These are phyloP conservation scores for Ochotona curzoniae DNA, from an alignment of 2,113 vertebrate genomes.

Conservation along the genomic window DNA sequence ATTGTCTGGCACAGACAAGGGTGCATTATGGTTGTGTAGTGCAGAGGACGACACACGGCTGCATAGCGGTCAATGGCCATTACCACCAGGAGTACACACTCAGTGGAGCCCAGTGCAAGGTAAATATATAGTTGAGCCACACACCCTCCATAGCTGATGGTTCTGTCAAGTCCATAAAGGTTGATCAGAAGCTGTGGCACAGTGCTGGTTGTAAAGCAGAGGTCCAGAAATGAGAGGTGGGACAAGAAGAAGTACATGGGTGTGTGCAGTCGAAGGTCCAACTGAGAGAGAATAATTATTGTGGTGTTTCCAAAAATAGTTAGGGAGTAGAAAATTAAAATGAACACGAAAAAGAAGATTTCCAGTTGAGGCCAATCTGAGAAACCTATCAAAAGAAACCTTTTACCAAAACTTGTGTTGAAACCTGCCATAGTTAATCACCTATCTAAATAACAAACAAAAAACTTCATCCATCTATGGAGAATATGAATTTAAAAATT, in stretches of 20 bases:
- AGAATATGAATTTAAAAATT: not conserved
- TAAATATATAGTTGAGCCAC: conserved; percentile 27
- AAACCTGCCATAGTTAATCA: not conserved
- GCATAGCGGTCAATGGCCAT: conserved; percentile 47
- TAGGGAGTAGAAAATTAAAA: conserved; percentile 57
- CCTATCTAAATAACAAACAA: not conserved
- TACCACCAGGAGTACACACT: conserved; percentile 49
- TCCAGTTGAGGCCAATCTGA: conserved; percentile 55
- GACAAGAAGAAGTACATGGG: conserved; percentile 68
- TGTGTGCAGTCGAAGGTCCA: conserved; percentile 32
- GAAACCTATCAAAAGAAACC: conserved; percentile 61
- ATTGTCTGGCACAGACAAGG: conserved; percentile 24
- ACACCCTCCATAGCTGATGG: conserved; percentile 51
- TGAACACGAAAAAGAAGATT: not conserved
- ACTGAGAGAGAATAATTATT: conserved; percentile 33
- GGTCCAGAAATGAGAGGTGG: conserved; percentile 63
- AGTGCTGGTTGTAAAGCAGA: conserved; percentile 52
- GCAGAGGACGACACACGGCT: conserved; percentile 19
- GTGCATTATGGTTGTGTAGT: conserved; percentile 44
- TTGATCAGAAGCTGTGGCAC: conserved; percentile 55
- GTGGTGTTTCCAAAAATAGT: conserved; percentile 51
- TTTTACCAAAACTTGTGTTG: not conserved
- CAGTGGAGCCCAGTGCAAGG: not conserved
- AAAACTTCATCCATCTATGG: not conserved
- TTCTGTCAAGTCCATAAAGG: not conserved